A percentile compares a stretch with the other conserved stretches of the same genome.
Conservation (phyloP, 2,888 invertebrate genomes). For the Dryadula phaetusa region DNA sequence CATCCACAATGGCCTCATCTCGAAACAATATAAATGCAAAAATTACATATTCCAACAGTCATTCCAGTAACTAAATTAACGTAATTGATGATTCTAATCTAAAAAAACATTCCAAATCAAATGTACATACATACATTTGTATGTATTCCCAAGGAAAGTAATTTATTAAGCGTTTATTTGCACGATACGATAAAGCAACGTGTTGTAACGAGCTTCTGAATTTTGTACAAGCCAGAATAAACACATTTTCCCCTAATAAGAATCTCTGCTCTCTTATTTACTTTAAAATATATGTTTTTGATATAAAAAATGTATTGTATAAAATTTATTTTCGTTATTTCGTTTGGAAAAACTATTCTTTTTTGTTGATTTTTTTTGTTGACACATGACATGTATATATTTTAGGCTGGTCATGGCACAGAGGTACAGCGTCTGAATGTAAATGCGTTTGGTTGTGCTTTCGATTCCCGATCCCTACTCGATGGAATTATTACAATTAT, state of each 20-base stretch:
- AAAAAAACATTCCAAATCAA: not conserved
- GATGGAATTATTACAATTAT: no score
- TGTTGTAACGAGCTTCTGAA: conserved; percentile 10
- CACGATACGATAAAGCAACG: conserved; percentile 16
- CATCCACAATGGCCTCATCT: no score
- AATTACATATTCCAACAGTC: no score
- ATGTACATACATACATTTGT: conserved; percentile 1
- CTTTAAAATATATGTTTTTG: conserved; percentile 1
- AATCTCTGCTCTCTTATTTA: conserved; percentile 7
- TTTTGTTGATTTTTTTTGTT: no score
- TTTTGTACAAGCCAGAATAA: conserved; percentile 15
- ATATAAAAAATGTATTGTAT: not conserved
- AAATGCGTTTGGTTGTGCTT: no score
- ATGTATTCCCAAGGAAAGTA: conserved; percentile 7
- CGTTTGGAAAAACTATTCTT: not conserved
- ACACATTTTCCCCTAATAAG: conserved; percentile 16
- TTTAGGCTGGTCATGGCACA: no score
- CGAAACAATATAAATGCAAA: no score
- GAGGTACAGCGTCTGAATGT: no score
- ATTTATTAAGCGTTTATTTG: conserved; percentile 19
- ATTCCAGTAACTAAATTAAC: not conserved
- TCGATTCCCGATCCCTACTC: no score
- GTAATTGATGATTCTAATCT: not conserved
- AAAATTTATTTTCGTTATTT: not conserved
- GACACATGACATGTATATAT: no score